A percentile compares a stretch with the other conserved stretches of the same genome.
phyloP scores from a whole-genome alignment of 53 echinoderm and acorn worm species.

The Crossaster papposus region DNA sequence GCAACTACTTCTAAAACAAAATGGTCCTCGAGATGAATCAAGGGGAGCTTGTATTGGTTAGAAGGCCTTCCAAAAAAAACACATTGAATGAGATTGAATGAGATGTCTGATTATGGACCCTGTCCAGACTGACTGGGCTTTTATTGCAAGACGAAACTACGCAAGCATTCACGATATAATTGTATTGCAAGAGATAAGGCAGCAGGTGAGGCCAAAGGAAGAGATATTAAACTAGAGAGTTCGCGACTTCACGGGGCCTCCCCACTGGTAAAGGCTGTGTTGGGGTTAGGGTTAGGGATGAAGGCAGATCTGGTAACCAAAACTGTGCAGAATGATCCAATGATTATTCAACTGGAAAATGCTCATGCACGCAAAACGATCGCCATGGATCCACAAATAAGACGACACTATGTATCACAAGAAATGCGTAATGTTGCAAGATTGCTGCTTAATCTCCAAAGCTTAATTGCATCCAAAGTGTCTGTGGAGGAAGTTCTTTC shows the following conservation, averaged over 20 bases:
- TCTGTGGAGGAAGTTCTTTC: too few relatives aligned
- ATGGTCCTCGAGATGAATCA: too few relatives aligned
- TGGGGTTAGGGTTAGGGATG: conserved; percentile 18
- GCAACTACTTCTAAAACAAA: too few relatives aligned
- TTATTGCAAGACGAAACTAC: conserved; percentile 26
- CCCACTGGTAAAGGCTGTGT: conserved; percentile 14
- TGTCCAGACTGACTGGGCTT: conserved; percentile 62
- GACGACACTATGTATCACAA: conserved; percentile 33
- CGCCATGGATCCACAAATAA: conserved; percentile 40
- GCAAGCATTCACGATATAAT: conserved; percentile 37
- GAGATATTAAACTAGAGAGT: conserved; percentile 59
- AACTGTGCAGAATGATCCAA: conserved; percentile 10
- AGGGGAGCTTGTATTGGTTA: too few relatives aligned
- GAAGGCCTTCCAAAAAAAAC: too few relatives aligned
- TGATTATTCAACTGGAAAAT: conserved; percentile 40
- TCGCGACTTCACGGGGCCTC: conserved; percentile 29
- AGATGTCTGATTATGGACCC: conserved; percentile 47
- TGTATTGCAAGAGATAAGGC: conserved; percentile 25
- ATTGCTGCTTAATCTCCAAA: conserved; percentile 29
- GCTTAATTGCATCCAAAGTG: too few relatives aligned
- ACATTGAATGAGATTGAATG: too few relatives aligned
- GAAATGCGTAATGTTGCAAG: conserved; percentile 44
- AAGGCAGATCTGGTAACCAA: background rate
- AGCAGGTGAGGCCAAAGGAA: background rate
- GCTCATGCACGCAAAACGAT: conserved; percentile 11